These are phyloP conservation scores for Pseudobourletiella spinata DNA, from an alignment of 1,140 invertebrate species.

Conservation along the genomic window DNA sequence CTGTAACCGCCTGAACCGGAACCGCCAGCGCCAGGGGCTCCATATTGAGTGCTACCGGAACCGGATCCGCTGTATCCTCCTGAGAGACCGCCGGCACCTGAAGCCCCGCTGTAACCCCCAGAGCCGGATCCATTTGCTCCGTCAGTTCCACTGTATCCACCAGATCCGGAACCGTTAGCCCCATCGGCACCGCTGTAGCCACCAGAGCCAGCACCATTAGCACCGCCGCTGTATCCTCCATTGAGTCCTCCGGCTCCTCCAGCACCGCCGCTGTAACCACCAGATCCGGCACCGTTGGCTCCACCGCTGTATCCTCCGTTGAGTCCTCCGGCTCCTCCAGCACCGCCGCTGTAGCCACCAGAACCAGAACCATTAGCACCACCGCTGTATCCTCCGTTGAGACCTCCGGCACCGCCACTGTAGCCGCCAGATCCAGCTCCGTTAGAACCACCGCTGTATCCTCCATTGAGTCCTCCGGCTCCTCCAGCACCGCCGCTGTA, in stretches of 20 bases:
- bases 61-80: not conserved
- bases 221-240: not conserved
- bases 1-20: too few relatives aligned
- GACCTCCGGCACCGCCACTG: not conserved
- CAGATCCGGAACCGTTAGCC: not conserved
- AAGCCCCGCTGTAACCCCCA: too few relatives aligned
- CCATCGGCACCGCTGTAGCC: not conserved
- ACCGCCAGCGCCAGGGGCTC: too few relatives aligned
- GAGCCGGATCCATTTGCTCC: too few relatives aligned
- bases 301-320: not conserved
- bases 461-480: not conserved
- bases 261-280: not conserved
- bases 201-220: not conserved
- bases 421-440: not conserved
- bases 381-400: not conserved
- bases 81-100: not conserved
- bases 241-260: too few relatives aligned
- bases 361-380: not conserved
- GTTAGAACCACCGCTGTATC: too few relatives aligned
- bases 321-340: too few relatives aligned
- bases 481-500: not conserved
- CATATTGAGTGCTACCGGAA: too few relatives aligned
- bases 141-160: slow-evolving; percentile 3
- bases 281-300: not conserved
- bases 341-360: not conserved